phyloP scores from a whole-genome alignment of 2,797 vertebrate species.

The Sarcoramphus papa region DNA sequence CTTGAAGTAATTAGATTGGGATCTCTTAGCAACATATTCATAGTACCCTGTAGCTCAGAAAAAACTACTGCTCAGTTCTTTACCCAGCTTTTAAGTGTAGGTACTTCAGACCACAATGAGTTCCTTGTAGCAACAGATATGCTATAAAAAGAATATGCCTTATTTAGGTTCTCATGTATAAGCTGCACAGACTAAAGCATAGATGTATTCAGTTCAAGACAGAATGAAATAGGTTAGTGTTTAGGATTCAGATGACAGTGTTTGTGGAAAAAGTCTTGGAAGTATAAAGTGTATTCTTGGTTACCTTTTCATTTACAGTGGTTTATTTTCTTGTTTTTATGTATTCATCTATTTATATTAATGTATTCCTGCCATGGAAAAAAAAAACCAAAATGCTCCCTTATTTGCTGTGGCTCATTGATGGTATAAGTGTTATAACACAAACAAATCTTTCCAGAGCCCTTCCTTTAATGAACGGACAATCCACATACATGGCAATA shows the following conservation, averaged over 20 bases:
- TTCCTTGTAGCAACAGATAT: background rate
- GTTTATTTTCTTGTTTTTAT: background rate
- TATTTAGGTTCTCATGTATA: background rate
- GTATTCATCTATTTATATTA: background rate
- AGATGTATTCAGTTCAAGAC: background rate
- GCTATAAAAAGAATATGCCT: background rate
- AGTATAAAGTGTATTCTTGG: background rate
- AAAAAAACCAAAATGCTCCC: rapidly evolving
- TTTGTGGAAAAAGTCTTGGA: background rate
- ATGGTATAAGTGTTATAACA: background rate
- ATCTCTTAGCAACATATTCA: background rate
- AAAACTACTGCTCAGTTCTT: background rate
- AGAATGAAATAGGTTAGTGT: background rate
- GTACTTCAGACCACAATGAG: background rate
- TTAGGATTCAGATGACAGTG: background rate
- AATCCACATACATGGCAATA: background rate
- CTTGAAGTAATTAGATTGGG: background rate
- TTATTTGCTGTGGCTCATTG: rapidly evolving
- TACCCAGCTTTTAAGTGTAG: background rate
- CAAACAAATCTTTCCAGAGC: background rate
- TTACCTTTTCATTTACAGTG: background rate
- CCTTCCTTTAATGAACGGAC: background rate
- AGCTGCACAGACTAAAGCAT: background rate
- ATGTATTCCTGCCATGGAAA: background rate
- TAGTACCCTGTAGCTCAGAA: background rate